Evolutionary conservation across 2,113 vertebrate species (phyloP).

Genomic region (Pongo abelii): DNA sequence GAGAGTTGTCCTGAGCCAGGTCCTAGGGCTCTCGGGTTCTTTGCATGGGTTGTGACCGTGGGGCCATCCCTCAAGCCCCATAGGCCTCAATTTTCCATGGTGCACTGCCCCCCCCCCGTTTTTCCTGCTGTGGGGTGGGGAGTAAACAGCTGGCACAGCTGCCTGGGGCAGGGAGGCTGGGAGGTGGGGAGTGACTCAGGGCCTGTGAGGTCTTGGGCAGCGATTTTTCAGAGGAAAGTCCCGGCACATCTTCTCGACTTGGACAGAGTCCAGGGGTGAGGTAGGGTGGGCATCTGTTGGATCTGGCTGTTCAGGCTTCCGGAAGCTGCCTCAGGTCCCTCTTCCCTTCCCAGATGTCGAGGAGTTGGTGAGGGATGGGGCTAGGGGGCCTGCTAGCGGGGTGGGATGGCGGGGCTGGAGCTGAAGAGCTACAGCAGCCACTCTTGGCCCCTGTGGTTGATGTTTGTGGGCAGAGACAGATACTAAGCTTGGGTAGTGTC

Average conservation of each 20-base stretch:
- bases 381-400: rapidly evolving
- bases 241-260: background rate
- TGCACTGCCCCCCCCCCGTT: background rate
- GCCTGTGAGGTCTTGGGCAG: background rate
- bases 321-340: background rate
- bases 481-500: background rate
- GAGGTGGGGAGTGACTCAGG: slow-evolving; percentile 53
- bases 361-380: background rate
- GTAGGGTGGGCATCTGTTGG: background rate
- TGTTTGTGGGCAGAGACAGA: background rate
- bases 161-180: background rate
- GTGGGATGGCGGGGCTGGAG: background rate
- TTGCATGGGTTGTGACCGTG: slow-evolving; percentile 23
- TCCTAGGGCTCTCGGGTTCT: background rate
- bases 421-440: background rate
- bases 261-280: background rate
- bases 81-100: slow-evolving; percentile 53
- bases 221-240: background rate
- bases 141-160: slow-evolving; percentile 29
- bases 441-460: background rate
- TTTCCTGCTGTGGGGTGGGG: background rate
- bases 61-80: background rate
- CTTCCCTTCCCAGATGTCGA: background rate
- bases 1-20: background rate
- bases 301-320: background rate